A percentile compares a stretch with the other conserved stretches of the same genome.
phyloP scores from a whole-genome alignment of 2,797 vertebrate genomes.

The Acipenser ruthenus region DNA sequence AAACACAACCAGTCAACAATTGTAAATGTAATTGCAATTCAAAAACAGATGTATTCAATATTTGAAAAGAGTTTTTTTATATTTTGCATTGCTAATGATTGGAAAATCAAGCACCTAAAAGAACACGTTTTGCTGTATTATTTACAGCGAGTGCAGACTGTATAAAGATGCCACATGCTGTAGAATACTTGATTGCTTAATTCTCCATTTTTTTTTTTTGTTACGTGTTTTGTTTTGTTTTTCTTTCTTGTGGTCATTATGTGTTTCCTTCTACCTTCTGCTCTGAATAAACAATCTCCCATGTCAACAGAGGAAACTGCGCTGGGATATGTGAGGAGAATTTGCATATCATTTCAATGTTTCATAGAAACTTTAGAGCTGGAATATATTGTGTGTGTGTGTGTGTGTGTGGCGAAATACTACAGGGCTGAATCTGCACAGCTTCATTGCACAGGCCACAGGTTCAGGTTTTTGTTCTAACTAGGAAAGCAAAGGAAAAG shows the following conservation, averaged over 20 bases:
- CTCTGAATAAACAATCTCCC: constrained; percentile 27
- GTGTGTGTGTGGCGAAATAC: neutral
- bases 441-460: neutral
- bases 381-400: neutral
- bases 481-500: neutral
- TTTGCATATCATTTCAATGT: constrained; percentile 47
- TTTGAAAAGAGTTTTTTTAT: neutral
- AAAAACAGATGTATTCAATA: neutral
- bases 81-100: too few relatives aligned
- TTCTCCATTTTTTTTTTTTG: constrained; percentile 48
- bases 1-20: neutral
- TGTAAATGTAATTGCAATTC: neutral
- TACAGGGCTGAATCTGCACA: constrained; percentile 6
- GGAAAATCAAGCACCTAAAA: too few relatives aligned
- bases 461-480: neutral
- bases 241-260: constrained; percentile 33
- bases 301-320: constrained; percentile 90
- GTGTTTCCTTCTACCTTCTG: constrained; percentile 51
- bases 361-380: neutral
- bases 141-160: neutral
- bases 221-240: constrained; percentile 48
- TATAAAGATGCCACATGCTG: constrained; percentile 45
- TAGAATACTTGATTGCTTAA: constrained; percentile 28
- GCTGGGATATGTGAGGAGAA: constrained; percentile 98
- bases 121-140: too few relatives aligned